Percentiles rank a stretch among this genome's conserved stretches.
phyloP scores from a whole-genome alignment of 2,113 vertebrate species.

The Siniperca knerii region DNA sequence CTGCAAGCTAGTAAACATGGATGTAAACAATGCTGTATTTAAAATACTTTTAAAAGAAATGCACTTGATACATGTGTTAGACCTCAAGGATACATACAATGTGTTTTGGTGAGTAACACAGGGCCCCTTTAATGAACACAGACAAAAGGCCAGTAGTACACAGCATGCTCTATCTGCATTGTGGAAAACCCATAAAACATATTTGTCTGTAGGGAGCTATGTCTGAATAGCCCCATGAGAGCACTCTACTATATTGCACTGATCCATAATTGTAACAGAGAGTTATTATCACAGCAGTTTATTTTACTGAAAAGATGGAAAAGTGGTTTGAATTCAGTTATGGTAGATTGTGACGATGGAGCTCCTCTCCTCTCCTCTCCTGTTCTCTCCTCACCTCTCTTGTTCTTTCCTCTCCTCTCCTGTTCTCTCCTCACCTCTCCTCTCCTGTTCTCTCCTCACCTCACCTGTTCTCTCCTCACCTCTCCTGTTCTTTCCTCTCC shows the following conservation, averaged over 20 bases:
- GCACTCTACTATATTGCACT: constrained; percentile 32
- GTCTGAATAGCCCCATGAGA: constrained; percentile 44
- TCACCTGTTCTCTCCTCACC: constrained; percentile 7
- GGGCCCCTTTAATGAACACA: neutral
- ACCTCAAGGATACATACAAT: neutral
- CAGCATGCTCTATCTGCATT: constrained; percentile 9
- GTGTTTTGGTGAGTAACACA: neutral
- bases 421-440: too few species aligned
- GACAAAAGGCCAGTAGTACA: neutral
- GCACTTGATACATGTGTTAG: neutral
- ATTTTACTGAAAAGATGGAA: constrained; percentile 27
- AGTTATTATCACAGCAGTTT: constrained; percentile 56
- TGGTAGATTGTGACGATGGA: constrained; percentile 13
- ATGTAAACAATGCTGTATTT: neutral
- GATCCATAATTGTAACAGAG: constrained; percentile 48
- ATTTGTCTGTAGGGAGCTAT: constrained; percentile 31
- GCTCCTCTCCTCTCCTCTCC: constrained; percentile 11
- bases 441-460: too few species aligned
- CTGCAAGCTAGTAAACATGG: neutral
- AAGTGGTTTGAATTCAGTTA: constrained; percentile 39
- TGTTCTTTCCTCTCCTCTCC: too few species aligned
- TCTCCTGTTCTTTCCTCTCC: constrained; percentile 11
- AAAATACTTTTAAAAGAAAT: neutral
- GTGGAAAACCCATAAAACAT: constrained; percentile 20
- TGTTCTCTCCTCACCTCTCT: constrained; percentile 13